A percentile compares a stretch with the other conserved stretches of the same genome.
Conservation (phyloP, 92 coral and sea anemone species). For the Paragorgia papillata region DNA sequence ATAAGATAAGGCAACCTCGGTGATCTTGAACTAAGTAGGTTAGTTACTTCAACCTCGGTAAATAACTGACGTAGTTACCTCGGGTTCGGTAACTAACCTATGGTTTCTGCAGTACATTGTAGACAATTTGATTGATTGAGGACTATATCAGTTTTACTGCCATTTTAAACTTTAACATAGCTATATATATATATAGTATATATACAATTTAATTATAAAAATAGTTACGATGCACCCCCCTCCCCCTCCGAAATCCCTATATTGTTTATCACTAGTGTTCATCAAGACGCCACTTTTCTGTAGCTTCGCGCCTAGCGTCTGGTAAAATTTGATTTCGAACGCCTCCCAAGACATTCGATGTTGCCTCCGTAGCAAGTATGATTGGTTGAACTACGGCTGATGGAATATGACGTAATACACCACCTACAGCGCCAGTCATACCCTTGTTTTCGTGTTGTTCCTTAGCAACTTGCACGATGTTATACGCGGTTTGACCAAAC, state of each 20-base stretch:
- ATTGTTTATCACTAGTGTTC: too few species aligned
- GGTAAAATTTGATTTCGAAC: conserved; percentile 98
- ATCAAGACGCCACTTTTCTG: conserved; percentile 87
- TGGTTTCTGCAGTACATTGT: too few species aligned
- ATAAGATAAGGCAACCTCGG: too few species aligned
- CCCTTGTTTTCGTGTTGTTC: conserved; percentile 98
- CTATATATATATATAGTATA: not conserved
- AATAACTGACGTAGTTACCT: too few species aligned
- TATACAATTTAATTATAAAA: not conserved
- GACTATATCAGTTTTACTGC: too few species aligned
- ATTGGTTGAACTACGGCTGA: conserved; percentile 97
- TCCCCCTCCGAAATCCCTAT: too few species aligned
- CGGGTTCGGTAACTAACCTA: too few species aligned
- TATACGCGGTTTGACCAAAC: conserved; percentile 87
- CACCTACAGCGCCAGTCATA: conserved; percentile 97
- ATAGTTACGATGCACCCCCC: too few species aligned
- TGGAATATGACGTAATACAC: conserved; percentile 94
- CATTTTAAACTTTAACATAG: too few species aligned
- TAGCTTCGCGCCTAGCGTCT: conserved; percentile 97
- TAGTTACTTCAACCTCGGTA: too few species aligned
- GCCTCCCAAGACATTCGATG: conserved; percentile 96
- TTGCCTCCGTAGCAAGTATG: conserved; percentile 95
- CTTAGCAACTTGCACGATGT: conserved; percentile 91
- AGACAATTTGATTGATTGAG: too few species aligned
- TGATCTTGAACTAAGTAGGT: too few species aligned